A percentile compares a stretch with the other conserved stretches of the same genome.
phyloP scores from a whole-genome alignment of 2,113 vertebrate genomes.

The Aldabrachelys gigantea region DNA sequence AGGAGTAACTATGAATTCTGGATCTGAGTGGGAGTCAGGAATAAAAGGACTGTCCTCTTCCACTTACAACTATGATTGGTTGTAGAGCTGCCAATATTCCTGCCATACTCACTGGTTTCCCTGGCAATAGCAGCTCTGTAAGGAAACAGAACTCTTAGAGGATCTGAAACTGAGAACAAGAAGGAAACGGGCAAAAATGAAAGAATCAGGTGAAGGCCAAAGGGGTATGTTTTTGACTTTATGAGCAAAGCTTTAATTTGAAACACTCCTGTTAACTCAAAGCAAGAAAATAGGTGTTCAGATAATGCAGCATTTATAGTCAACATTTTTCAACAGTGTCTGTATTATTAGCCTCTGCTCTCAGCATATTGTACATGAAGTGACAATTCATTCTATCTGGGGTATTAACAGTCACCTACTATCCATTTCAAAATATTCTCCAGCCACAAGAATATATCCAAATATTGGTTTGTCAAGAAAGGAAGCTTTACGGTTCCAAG shows the following conservation, averaged over 20 bases:
- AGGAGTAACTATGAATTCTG: neutral
- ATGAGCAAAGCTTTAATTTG: neutral
- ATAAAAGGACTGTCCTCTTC: neutral
- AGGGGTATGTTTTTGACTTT: neutral
- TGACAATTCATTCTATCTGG: neutral
- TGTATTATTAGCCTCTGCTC: neutral
- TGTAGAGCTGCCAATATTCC: no score
- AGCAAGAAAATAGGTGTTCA: neutral
- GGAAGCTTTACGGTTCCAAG: neutral
- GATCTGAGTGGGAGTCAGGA: neutral
- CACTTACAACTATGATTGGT: neutral
- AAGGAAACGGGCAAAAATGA: neutral
- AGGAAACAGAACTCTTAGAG: neutral
- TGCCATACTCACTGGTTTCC: neutral
- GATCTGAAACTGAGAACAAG: neutral
- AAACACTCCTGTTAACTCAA: neutral
- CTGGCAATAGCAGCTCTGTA: neutral
- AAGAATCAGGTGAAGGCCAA: neutral
- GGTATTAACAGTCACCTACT: neutral
- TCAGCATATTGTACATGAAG: neutral
- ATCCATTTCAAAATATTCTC: neutral
- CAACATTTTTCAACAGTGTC: neutral
- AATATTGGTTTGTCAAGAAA: neutral
- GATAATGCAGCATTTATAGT: neutral
- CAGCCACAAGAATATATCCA: neutral